Evolutionary conservation across 2,113 vertebrate species (phyloP).

Genomic region (Pristiophorus japonicus): DNA sequence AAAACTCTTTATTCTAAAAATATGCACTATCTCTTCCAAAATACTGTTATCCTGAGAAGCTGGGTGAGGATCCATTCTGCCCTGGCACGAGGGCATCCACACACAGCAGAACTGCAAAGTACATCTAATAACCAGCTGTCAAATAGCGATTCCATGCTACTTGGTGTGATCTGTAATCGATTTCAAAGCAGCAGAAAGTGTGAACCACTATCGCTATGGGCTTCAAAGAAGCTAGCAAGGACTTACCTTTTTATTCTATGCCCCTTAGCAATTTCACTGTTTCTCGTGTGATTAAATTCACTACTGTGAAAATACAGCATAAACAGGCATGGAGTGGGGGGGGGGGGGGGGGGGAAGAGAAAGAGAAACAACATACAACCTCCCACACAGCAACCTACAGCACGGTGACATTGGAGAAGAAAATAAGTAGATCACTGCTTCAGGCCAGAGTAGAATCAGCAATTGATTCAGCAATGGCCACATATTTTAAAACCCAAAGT

Average conservation of each 20-base stretch:
- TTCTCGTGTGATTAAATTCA: background rate
- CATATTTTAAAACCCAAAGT: slow-evolving; percentile 3
- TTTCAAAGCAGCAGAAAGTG: background rate
- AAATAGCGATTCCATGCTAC: background rate
- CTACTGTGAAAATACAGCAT: background rate
- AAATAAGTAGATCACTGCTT: background rate
- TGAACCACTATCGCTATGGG: background rate
- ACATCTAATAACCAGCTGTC: background rate
- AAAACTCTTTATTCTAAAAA: background rate
- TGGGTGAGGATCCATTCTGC: background rate
- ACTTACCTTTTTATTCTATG: background rate
- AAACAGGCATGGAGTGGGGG: background rate
- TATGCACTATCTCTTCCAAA: background rate
- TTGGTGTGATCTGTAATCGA: background rate
- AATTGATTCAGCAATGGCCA: background rate
- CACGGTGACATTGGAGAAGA: background rate
- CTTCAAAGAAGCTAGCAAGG: background rate
- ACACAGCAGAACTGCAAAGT: background rate
- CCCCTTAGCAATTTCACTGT: background rate
- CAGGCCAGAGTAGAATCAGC: background rate
- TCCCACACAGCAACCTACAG: background rate
- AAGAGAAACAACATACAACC: background rate
- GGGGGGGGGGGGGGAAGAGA: no score
- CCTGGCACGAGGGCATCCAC: no score
- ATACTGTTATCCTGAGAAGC: background rate